Conservation (phyloP, 1,140 invertebrate species). For the Bombyx mori region DNA sequence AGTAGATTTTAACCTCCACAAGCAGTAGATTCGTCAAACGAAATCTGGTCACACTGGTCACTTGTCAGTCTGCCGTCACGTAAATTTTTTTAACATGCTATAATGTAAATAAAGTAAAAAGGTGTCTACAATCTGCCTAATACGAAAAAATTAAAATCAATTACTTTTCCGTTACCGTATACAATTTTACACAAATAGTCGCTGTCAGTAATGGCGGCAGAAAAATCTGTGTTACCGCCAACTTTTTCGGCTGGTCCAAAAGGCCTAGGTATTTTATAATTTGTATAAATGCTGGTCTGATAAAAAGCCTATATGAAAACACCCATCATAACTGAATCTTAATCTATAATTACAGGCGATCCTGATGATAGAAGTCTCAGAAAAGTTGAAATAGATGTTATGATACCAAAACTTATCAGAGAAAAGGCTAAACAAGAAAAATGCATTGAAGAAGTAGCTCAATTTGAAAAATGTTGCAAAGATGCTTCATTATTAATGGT, state of each 20-base stretch:
- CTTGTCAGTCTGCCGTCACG: too few relatives aligned
- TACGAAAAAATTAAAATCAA: neutral
- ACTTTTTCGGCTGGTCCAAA: constrained; percentile 69
- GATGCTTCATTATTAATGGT: constrained; percentile 78
- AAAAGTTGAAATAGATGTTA: constrained; percentile 86
- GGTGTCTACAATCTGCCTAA: neutral
- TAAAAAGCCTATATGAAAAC: too few relatives aligned
- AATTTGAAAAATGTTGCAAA: constrained; percentile 84
- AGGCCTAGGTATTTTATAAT: constrained; percentile 65
- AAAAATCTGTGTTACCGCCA: constrained; percentile 43
- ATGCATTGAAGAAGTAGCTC: constrained; percentile 79
- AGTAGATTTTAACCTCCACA: too few relatives aligned
- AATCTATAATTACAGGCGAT: constrained; percentile 77
- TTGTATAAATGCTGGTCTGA: neutral
- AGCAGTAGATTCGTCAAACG: too few relatives aligned
- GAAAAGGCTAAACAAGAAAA: constrained; percentile 83
- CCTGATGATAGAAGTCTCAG: constrained; percentile 84
- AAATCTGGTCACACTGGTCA: too few relatives aligned
- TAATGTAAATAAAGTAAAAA: too few relatives aligned
- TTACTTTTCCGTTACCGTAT: neutral
- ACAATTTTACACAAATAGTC: too few relatives aligned
- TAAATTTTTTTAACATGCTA: too few relatives aligned
- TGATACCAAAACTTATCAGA: constrained; percentile 89
- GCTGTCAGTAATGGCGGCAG: constrained; percentile 22
- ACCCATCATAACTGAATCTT: neutral